Evolutionary conservation across 2,888 invertebrate species (phyloP).

Genomic region (Cataglyphis cursor): DNA sequence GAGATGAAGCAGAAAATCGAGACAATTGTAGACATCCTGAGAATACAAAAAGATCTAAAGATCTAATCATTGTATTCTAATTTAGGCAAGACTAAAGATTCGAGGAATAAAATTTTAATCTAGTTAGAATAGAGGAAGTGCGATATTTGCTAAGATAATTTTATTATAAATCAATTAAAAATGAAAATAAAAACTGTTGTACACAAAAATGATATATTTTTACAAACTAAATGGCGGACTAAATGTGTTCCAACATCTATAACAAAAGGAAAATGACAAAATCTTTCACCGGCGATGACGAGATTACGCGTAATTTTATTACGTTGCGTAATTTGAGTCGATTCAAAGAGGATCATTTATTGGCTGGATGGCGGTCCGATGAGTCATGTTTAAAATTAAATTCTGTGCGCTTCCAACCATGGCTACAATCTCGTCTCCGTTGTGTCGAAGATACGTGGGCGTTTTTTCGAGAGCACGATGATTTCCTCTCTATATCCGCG

Average conservation of each 20-base stretch:
- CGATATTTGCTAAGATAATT: background rate
- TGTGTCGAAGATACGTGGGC: slow-evolving; percentile 44
- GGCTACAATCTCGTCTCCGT: slow-evolving; percentile 45
- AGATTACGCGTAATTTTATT: slow-evolving; percentile 1
- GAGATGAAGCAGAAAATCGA: slow-evolving; percentile 1
- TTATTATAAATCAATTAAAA: background rate
- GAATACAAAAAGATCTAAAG: background rate
- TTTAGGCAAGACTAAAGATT: background rate
- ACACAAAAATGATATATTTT: background rate
- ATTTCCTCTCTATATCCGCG: background rate
- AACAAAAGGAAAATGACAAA: slow-evolving; percentile 2
- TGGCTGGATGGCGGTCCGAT: slow-evolving; percentile 70
- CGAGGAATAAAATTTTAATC: background rate
- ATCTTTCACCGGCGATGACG: background rate
- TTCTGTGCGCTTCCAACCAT: slow-evolving; percentile 57
- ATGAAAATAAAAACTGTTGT: background rate
- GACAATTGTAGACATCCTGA: slow-evolving; percentile 21
- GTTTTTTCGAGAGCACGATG: slow-evolving; percentile 40
- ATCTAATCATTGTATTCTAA: slow-evolving; percentile 2
- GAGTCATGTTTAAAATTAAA: slow-evolving; percentile 80
- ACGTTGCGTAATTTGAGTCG: slow-evolving; percentile 42
- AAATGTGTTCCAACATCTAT: background rate
- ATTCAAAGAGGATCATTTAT: slow-evolving; percentile 70
- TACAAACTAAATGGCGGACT: background rate
- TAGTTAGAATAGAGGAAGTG: background rate